These are phyloP conservation scores for Sakesphorus luctuosus DNA, from an alignment of 2,113 vertebrate genomes.

Conservation along the genomic window DNA sequence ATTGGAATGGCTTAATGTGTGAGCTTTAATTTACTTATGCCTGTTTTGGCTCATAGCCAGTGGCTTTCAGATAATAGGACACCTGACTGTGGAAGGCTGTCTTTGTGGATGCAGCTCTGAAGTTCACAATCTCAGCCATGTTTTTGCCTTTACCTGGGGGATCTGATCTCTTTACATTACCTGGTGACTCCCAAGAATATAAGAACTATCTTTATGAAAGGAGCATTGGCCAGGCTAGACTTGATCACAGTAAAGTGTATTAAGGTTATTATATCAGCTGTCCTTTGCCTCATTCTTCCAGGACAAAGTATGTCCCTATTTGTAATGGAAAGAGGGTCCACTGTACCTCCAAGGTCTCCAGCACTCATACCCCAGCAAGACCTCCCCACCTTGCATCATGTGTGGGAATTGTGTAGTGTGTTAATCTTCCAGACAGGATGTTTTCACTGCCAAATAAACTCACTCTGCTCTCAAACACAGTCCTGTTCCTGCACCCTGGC, in stretches of 20 bases:
- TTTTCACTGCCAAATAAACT: not conserved
- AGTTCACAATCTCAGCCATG: not conserved
- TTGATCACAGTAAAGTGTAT: not conserved
- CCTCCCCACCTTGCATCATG: not conserved
- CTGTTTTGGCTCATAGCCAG: not conserved
- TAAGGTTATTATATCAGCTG: not conserved
- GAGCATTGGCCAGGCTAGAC: not conserved
- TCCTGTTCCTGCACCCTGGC: accelerated
- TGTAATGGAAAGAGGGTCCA: not conserved
- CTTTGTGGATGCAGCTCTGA: not conserved
- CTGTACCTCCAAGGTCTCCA: not conserved
- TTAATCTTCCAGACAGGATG: not conserved
- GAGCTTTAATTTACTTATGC: constrained; percentile 5
- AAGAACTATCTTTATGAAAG: not conserved
- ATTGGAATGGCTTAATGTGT: not conserved
- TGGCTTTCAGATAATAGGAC: not conserved
- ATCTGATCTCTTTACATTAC: not conserved
- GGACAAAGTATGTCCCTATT: not conserved
- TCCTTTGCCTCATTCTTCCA: not conserved
- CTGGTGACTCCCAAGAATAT: not conserved
- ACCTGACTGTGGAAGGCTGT: not conserved
- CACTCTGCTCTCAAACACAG: accelerated
- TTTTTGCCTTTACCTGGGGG: not conserved
- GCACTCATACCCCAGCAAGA: not conserved
- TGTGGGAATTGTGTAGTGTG: not conserved